Evolutionary conservation across 2,888 invertebrate genomes (phyloP).

Genomic region (Stegana nigrithorax): DNA sequence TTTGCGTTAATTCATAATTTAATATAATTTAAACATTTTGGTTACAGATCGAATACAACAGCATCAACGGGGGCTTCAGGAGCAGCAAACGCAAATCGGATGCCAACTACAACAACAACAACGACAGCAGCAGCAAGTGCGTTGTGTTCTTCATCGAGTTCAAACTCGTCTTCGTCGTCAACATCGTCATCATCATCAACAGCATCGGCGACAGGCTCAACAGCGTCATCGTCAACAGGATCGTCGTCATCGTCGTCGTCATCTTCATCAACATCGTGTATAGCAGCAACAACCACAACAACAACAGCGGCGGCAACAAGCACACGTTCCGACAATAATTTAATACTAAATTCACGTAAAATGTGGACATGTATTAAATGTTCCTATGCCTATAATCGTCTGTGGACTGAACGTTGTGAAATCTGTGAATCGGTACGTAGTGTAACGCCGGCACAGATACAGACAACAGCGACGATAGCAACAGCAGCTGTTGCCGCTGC

Average conservation of each 20-base stretch:
- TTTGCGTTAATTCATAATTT: background rate
- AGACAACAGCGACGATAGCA: conserved; percentile 21
- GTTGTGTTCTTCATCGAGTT: background rate
- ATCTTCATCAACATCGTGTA: conserved; percentile 8
- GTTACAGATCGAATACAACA: conserved; percentile 29
- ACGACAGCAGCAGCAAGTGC: background rate
- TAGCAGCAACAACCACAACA: conserved; percentile 22
- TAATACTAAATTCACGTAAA: conserved; percentile 66
- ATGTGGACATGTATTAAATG: conserved; percentile 92
- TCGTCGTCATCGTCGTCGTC: conserved; percentile 20
- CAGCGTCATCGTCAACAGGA: background rate
- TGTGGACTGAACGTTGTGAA: conserved; percentile 84
- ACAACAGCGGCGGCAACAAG: conserved; percentile 27
- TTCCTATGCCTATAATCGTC: conserved; percentile 87
- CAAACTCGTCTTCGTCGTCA: background rate
- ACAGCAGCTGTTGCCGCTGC: too few species aligned
- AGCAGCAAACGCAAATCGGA: conserved; percentile 6
- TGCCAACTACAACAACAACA: background rate
- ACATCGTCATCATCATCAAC: background rate
- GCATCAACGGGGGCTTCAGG: conserved; percentile 4
- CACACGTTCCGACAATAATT: conserved; percentile 62
- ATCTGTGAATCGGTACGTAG: conserved; percentile 80
- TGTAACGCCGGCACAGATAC: conserved; percentile 51
- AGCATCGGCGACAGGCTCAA: conserved; percentile 1
- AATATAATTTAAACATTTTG: background rate